Conservation (phyloP, 2,888 invertebrate species). For the Subacronicta megacephala region DNA sequence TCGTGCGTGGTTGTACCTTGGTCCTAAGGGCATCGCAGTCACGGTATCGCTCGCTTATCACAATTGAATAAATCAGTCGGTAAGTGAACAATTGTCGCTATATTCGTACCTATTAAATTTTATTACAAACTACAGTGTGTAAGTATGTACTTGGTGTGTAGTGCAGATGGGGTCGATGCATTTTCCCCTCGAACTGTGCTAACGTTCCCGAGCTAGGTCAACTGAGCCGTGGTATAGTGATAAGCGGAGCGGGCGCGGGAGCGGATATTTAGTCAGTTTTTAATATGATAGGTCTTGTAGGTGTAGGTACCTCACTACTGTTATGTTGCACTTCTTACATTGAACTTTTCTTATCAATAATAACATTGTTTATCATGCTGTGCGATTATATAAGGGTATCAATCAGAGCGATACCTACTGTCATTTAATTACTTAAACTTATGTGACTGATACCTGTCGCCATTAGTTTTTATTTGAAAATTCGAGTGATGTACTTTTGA, state of each 20-base stretch:
- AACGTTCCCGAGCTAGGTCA: constrained; percentile 70
- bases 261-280: constrained; percentile 14
- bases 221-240: constrained; percentile 28
- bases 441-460: no score
- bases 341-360: no score
- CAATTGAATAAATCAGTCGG: constrained; percentile 37
- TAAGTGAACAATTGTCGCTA: constrained; percentile 20
- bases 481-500: no score
- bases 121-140: constrained; percentile 17
- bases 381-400: no score
- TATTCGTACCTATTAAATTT: constrained; percentile 21
- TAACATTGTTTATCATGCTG: no score
- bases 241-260: constrained; percentile 56
- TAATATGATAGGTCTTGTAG: no score
- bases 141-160: no score
- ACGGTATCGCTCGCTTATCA: constrained; percentile 34
- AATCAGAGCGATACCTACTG: no score
- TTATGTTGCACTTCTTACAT: no score
- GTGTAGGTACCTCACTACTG: no score
- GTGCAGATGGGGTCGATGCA: constrained; percentile 67
- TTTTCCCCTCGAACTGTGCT: constrained; percentile 66
- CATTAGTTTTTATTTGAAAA: no score
- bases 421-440: no score
- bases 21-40: constrained; percentile 41
- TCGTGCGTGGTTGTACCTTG: constrained; percentile 9